Base-by-base conservation (phyloP, 2,888 invertebrate species). In the Drosophila koepferae region DNA sequence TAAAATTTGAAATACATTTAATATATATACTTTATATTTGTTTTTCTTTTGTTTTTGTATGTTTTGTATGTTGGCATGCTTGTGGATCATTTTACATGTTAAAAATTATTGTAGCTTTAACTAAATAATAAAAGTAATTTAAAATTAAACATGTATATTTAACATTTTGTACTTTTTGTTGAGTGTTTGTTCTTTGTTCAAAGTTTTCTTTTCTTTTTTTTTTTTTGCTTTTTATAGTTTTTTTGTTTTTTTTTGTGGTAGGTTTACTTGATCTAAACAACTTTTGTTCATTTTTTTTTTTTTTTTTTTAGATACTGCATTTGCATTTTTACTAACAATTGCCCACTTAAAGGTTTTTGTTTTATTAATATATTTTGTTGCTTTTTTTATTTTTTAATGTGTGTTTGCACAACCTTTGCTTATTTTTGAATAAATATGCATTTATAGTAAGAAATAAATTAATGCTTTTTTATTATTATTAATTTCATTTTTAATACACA, bases 391-490 rank as follows among this genome's bases (percentile, higher is more conserved):
- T 75, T 75, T 76, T 78, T 84, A 78, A 89, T 85, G 90, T 85
- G 86, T 87, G 85, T 82, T 81, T 86, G 82, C 89, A 91, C 90
- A 89, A 89, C 90, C 90, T 82, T 83, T 84, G 82, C 84, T 90
- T 91, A 89, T 75, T 81, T 90, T 82, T 74, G 81, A 89, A 87
- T 88, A 90, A 90, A 90, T 90, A 90, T 88, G 83, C 89, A 72
- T 76, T 85, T 90, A 84, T 90, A 90, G 88, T 90, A 80, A 89
- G 86, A 90, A 90, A 90, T 89, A 91, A 89, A 90, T 88, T 89
- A 84, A 86, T 88, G 74, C 74, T 76, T 80, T 38, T 51, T 86
- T 74, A 72, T 78, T 82, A 76, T 72, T 78, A 72, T 74, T 73
- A 71, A 69, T 74, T 70, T 82, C 59, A 60, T 80, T 72, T 80